Base-by-base conservation (phyloP, 2,797 vertebrate genomes). In the Dendrocincla fuliginosa region DNA sequence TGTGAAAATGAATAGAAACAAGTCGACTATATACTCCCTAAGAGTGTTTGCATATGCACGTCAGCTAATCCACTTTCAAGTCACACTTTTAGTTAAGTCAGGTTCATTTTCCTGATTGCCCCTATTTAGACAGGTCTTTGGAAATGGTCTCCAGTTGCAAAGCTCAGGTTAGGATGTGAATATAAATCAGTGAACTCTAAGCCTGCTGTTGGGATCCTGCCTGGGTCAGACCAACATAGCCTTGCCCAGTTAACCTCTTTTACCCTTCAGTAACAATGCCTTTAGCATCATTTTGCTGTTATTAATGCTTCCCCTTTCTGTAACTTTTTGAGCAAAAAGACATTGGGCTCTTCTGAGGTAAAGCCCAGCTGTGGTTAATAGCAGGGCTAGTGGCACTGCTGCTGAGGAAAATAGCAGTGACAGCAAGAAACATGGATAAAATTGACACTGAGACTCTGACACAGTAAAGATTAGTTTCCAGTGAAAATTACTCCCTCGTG, bases 321-420 rank as follows among this genome's bases (percentile, higher is more conserved):
- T 60, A 96, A 96, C 90, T 94, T 96, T 93, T 79, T 71, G 65
- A 95, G 81, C 24, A 68, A 89, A 70, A 84, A 89, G 85, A 84
- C 77, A 82, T 42, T 77, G 86, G 83, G 25, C 86, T 90, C 5
- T 92, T 93, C 73, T 79, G 83, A 95, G 70, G 85, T 80, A 96
- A 93, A 93, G 85, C 76, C 86, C 95, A 94, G 84, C 96, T 90
- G 94, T 89, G 96, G 87, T 92, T 97, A 97, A 97, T 96, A 97
- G 90, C 94, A 96, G 84, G 92, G 87, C 95, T 96, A 83, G 80
- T 84, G 76, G 92, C 68, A 84, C 70, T 94, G 91, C 96, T 86
- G 93, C 96, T 97, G 97, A 90, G 97, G 95, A 95, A 97, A 97
- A 97, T 95, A 96, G 91, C 64, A 93, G 76, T 96, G 94, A 82